A percentile compares a stretch with the other conserved stretches of the same genome.
Evolutionary conservation across 2,888 invertebrate species (phyloP).

Genomic region (Tipula confusa): DNA sequence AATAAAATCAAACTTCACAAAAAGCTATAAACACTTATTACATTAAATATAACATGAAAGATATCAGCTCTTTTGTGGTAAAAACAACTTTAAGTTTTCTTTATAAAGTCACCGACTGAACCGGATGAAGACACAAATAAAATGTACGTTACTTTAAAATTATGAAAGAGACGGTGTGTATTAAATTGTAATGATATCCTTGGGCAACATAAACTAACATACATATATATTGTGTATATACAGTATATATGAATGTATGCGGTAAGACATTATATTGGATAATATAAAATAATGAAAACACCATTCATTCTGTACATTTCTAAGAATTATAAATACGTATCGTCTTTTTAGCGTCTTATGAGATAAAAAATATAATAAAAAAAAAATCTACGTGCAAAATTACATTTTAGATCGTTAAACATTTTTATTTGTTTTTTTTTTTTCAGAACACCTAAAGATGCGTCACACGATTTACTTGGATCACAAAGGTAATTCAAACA

Average conservation of each 20-base stretch:
- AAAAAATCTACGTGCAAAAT: neutral
- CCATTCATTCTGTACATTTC: neutral
- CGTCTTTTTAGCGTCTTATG: neutral
- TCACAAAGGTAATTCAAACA: neutral
- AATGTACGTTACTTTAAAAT: neutral
- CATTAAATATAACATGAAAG: neutral
- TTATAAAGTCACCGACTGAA: neutral
- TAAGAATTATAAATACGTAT: neutral
- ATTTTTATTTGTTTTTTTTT: neutral
- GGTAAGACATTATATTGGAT: neutral
- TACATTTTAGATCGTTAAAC: neutral
- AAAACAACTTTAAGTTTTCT: neutral
- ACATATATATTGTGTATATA: neutral
- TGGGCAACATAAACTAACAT: neutral
- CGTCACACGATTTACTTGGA: slow-evolving; percentile 8
- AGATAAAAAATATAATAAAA: neutral
- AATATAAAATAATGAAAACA: neutral
- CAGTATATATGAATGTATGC: neutral
- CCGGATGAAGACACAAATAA: neutral
- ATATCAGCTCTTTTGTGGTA: neutral
- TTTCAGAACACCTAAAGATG: slow-evolving; percentile 25
- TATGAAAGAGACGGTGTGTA: neutral
- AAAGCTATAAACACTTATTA: neutral
- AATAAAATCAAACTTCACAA: neutral
- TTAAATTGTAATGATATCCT: neutral